Evolutionary conservation across 2,888 invertebrate species (phyloP).

Genomic region (Tenthredo amoena): DNA sequence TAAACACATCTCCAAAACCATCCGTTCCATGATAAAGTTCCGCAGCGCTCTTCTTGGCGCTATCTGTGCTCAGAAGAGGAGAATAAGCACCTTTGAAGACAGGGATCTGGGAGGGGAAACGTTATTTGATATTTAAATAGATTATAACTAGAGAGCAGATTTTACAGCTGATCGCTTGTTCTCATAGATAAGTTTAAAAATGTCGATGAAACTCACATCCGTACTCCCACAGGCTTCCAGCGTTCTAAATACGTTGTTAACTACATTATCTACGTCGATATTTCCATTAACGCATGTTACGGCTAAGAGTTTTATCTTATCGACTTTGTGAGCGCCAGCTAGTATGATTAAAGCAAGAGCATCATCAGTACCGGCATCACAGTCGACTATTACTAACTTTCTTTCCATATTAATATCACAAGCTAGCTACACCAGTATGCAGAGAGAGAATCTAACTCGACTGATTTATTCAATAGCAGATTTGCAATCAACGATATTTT

Average conservation of each 20-base stretch:
- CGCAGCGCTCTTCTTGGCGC: constrained; percentile 70
- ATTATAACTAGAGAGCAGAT: background rate
- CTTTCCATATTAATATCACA: constrained; percentile 57
- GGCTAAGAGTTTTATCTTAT: constrained; percentile 81
- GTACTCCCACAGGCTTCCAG: constrained; percentile 81
- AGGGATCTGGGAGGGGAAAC: constrained; percentile 81
- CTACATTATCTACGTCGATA: constrained; percentile 84
- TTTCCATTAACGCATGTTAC: constrained; percentile 90
- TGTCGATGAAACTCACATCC: constrained; percentile 80
- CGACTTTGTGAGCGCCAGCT: constrained; percentile 79
- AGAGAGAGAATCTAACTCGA: background rate
- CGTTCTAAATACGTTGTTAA: constrained; percentile 85
- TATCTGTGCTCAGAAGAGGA: constrained; percentile 75
- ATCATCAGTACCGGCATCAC: constrained; percentile 84
- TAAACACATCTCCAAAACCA: constrained; percentile 85
- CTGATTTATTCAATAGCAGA: background rate
- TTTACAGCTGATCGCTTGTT: background rate
- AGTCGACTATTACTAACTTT: constrained; percentile 80
- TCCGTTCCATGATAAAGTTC: constrained; percentile 83
- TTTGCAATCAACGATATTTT: background rate
- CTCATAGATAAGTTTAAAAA: background rate
- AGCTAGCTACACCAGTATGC: background rate
- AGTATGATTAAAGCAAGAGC: constrained; percentile 83
- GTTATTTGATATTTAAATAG: background rate
- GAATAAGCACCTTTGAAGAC: constrained; percentile 84